Percentiles rank a stretch among this genome's conserved stretches.
Conservation (phyloP, 30 jellyfish, hydroid and myxozoan genomes). For the Rhopilema esculentum region DNA sequence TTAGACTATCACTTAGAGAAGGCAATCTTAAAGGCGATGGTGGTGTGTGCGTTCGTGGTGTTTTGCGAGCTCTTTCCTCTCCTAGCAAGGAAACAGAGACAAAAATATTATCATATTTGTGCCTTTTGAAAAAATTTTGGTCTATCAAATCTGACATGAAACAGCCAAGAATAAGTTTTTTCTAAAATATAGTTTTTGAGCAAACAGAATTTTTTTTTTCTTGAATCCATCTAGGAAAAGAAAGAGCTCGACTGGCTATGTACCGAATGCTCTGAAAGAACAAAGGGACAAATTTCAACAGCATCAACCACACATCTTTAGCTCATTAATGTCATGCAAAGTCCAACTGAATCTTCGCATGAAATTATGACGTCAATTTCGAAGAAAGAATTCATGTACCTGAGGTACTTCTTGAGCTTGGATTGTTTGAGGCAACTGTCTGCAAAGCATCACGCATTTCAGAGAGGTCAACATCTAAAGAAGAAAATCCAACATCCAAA, state of each 20-base stretch:
- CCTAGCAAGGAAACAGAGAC: slow-evolving; percentile 63
- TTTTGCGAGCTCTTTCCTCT: slow-evolving; percentile 57
- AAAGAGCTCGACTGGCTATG: background rate
- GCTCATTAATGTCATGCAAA: no score
- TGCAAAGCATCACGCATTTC: background rate
- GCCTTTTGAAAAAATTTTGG: no score
- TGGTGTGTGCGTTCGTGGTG: slow-evolving; percentile 19
- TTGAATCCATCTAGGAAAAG: background rate
- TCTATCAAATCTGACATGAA: no score
- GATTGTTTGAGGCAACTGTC: background rate
- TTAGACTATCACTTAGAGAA: background rate
- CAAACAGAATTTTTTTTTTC: background rate
- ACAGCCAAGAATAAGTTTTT: no score
- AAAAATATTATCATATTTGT: background rate
- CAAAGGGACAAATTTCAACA: background rate
- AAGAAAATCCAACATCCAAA: background rate
- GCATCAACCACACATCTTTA: no score
- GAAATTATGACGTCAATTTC: no score
- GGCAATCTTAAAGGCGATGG: slow-evolving; percentile 46
- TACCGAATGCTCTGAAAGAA: background rate
- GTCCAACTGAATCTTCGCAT: no score
- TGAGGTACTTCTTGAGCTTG: background rate
- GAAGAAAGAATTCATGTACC: background rate
- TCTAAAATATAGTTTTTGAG: background rate
- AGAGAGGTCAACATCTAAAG: background rate